Evolutionary conservation across 2,888 invertebrate species (phyloP), one percentile per base, ranked within the genome.

Genomic region (Marronus borbonicus): DNA sequence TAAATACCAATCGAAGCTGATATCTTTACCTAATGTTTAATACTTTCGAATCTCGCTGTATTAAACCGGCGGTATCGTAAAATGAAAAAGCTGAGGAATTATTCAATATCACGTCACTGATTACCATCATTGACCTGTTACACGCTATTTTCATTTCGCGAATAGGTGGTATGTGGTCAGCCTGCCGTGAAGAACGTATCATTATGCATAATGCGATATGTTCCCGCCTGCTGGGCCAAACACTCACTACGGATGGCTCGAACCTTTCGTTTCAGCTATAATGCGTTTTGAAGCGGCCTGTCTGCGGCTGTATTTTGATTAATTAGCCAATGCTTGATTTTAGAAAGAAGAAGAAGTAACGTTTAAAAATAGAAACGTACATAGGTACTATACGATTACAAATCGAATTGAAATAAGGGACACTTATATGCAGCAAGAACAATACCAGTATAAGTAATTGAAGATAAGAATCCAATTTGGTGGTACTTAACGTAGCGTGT

Each of bases 91-190:
- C 39, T 12, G 20, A 72, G 72, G 36, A 28, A 72, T 72, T 72
- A 72, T 44, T 72, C 72, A 72, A 72, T 72, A 72, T 72, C 72
- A 72, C 72, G 72, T 72, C 72, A 72, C 72, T 72, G 72, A 72
- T 72, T 72, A 72, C 58, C 70, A 70, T 70, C 70, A 70, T 70
- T 70, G 70, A 70, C 72, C 72, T 80, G 76, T 79, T 72, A 72
- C 58, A 72, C 72, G 72, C 58, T 79, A 80, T 79, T 76, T 79
- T 81, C 76, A 77, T 76, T 80, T 81, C 70, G 81, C 80, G 80
- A 80, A 81, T 81, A 80, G 80, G 81, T 77, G 80, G 81, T 76
- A 80, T 80, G 79, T 80, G 80, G 69, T 78, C 79, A 80, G 78
- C 79, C 81, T 80, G 80, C 80, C 79, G 80, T 80, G 80, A 76